Evolutionary conservation across 2,113 vertebrate genomes (phyloP), one percentile per base, ranked within the genome.

Genomic region (Xerus inauris): DNA sequence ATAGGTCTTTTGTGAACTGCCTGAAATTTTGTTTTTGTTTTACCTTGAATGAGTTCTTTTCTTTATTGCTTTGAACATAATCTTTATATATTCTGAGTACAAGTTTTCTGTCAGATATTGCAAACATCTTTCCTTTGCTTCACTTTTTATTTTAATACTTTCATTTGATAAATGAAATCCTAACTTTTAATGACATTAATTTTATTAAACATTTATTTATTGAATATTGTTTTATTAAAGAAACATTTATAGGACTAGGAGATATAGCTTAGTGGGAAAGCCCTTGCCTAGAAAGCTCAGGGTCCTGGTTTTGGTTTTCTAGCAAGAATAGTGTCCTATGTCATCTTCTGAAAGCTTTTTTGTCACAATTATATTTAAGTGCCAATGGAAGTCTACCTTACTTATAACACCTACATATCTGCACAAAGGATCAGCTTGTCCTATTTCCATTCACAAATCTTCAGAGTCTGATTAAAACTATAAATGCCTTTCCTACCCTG

Each of bases 331-430:
- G n/a, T 40, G 26, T 92, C 3, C 12, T 69, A 22, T 9, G n/a
- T 20, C 38, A 51, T 54, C 19, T 40, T 64, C 24, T 92, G 47
- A 87, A 45, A 92, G 1, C 5, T 79, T 89, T 62, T 22, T 72
- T 16, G 1, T 67, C n/a, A 83, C 2, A 75, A 38, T 47, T 89
- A 82, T 86, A 92, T 94, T 47, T 79, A 87, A 79, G 17, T 59
- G 17, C 51, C 8, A 9, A 42, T 65, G 5, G 6, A 86, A 73
- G 2, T 89, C 20, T 89, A 8, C 3, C 9, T 88, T 88, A 42
- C 62, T 92, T 59, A 69, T 42, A 84, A 89, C 35, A 59, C n/a
- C n/a, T 94, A 88, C 90, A 26, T 19, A 92, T 42, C 28, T 87
- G 26, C 9, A 51, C 40, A 62, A 93, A 79, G 91, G 4, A 20